Evolutionary conservation across 1,140 invertebrate species (phyloP), one percentile per base, ranked within the genome.

Genomic region (Mactra quadrangularis): DNA sequence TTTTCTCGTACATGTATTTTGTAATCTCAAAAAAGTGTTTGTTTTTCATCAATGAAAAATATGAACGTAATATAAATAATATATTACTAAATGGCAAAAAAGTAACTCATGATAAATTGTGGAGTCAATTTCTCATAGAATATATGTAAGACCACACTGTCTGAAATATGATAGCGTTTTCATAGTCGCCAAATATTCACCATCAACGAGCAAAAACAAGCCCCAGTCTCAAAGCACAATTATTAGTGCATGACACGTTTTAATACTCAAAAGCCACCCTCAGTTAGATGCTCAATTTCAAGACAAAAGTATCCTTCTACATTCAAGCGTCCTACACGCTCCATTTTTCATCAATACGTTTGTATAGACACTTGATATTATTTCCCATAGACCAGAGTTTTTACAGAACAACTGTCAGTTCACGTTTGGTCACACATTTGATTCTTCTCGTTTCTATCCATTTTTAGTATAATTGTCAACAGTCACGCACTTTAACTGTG

Each of bases 401-500:
- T 66, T 27, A 45, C 38, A 25, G 41, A 45, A 47, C 62, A 35
- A 62, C 59, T 27, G 59, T 35, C 27, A 19, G 59, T 62, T 62
- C 59, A 25, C 22, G 62, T 47, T 47, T 38, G 1, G 31, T 47
- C 62, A 29, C 62, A 66, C 60, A 64, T 41, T 7, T 38, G 27
- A 45, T 66, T 38, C 41, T 66, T 66, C 62, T 33, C 62, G 45
- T 66, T 66, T 66, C 31, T 19, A 66, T 47, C 62, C 62, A 22
- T 17, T 35, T n/a, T 19, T 6, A n/a, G 6, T 25, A 19, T 53
- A 53, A 71, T 71, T n/a, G 68, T 33, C 27, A 25, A 45, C 9
- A 60, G 72, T 68, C 76, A 79, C 62, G 76, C 76, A 79, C 45
- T 31, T n/a, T 27, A 38, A 29, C 35, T 52, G 64, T 41, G 38